Conservation (phyloP, 2,797 vertebrate genomes). For the Percopsis omiscomaycus region DNA sequence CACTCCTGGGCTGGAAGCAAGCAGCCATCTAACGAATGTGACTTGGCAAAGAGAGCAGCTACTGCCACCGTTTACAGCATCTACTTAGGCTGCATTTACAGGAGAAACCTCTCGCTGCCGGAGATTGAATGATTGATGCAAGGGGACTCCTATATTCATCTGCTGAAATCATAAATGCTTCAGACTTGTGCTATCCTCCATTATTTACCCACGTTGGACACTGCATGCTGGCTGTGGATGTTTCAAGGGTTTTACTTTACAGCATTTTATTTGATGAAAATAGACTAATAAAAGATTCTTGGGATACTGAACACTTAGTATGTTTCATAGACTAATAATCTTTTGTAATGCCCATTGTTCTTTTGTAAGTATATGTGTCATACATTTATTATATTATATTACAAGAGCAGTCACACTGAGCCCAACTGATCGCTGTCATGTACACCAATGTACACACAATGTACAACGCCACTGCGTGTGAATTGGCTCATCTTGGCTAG, state of each 20-base stretch:
- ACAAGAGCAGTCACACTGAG: too few relatives aligned
- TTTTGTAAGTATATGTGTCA: neutral
- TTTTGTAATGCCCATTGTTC: constrained; percentile 17
- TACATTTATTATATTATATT: too few relatives aligned
- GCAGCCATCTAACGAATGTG: constrained; percentile 59
- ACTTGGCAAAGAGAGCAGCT: constrained; percentile 62
- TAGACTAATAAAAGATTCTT: constrained; percentile 4
- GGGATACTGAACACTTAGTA: constrained; percentile 14
- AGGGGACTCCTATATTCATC: constrained; percentile 33
- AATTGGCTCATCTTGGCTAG: too few relatives aligned
- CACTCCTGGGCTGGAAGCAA: constrained; percentile 59
- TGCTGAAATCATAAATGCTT: constrained; percentile 44
- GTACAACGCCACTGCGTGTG: too few relatives aligned
- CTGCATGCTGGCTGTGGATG: neutral
- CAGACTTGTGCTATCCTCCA: constrained; percentile 26
- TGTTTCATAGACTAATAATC: constrained; percentile 16
- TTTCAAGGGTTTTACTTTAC: neutral
- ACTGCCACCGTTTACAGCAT: constrained; percentile 60
- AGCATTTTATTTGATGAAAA: constrained; percentile 21
- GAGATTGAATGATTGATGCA: constrained; percentile 46
- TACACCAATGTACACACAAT: too few relatives aligned
- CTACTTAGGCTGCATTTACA: constrained; percentile 62
- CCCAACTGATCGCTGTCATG: too few relatives aligned
- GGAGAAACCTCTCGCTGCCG: constrained; percentile 46
- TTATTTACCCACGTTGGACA: constrained; percentile 8